Base-by-base conservation (phyloP, 2,888 invertebrate species). In the Drosophila borealis region DNA sequence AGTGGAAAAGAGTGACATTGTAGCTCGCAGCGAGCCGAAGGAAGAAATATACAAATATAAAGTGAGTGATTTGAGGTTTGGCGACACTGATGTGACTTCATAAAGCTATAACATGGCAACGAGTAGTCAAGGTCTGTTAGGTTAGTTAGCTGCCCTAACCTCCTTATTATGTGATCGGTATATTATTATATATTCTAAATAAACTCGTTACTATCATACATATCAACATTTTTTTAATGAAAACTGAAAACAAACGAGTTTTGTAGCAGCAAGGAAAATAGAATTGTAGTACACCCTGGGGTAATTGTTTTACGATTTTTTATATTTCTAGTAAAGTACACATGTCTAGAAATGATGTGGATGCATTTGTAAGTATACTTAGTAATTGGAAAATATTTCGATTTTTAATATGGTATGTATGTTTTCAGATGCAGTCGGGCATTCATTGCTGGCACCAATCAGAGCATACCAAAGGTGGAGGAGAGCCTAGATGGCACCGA, bases 401-500 rank as follows among this genome's bases (percentile, higher is more conserved):
- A 5, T 14, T 19, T 11, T 0, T 33, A 9, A 33, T 13, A 36
- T 17, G 1, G 5, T 3, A 4, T 5, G 19, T 4, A 1, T 37
- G 4, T 37, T 10, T 11, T 19, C 34, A 78, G 78, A 17, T 60
- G 78, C n/a, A 65, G 70, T 67, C 70, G 74, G 3, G 64, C 74
- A 11, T 64, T 78, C 8, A 29, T 70, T 21, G 61, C 78, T 14
- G 70, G 66, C 17, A 36, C 66, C 10, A 78, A 61, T 41, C 59
- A 63, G 4, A 41, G 29, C 8, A 46, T 17, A 33, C 14, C 25
- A 29, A 48, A 33, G 9, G 21, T 42, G 3, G 66, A 60, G 10
- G 66, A 72, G 5, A 37, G 11, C 11, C 13, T 29, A 5, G 29
- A 44, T 8, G 10, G 13, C 8, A 17, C 13, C 17, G 42, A 41